Evolutionary conservation across 2,888 invertebrate genomes (phyloP).

Genomic region (Limnephilus marmoratus): DNA sequence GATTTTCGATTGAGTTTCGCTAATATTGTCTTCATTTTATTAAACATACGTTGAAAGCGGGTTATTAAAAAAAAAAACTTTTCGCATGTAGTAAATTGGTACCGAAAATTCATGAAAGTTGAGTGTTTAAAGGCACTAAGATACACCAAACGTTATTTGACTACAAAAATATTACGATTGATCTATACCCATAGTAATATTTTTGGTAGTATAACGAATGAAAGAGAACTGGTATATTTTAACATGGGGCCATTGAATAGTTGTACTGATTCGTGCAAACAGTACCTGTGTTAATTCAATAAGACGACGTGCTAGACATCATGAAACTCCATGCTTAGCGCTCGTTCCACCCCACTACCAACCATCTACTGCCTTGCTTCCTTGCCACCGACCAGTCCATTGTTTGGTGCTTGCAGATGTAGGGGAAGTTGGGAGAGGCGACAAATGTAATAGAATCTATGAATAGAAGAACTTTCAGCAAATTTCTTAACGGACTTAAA

Average conservation of each 20-base stretch:
- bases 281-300: conserved; percentile 20
- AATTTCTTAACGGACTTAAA: background rate
- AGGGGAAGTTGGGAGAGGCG: background rate
- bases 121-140: background rate
- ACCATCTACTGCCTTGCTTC: background rate
- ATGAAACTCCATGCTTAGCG: background rate
- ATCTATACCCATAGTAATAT: too few species aligned
- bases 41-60: too few species aligned
- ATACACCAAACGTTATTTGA: background rate
- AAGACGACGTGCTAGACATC: conserved; percentile 22
- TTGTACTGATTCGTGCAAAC: conserved; percentile 25
- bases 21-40: too few species aligned
- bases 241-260: conserved; percentile 5
- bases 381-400: background rate
- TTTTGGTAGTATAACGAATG: background rate
- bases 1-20: too few species aligned
- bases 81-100: too few species aligned
- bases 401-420: background rate
- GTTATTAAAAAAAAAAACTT: too few species aligned
- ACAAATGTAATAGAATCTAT: background rate
- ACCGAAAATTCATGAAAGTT: too few species aligned
- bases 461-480: background rate
- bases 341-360: background rate
- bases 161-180: background rate
- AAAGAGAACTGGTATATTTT: background rate